These are phyloP conservation scores for Axea sp. DNA, from an alignment of 2,888 invertebrate species.

Conservation along the genomic window DNA sequence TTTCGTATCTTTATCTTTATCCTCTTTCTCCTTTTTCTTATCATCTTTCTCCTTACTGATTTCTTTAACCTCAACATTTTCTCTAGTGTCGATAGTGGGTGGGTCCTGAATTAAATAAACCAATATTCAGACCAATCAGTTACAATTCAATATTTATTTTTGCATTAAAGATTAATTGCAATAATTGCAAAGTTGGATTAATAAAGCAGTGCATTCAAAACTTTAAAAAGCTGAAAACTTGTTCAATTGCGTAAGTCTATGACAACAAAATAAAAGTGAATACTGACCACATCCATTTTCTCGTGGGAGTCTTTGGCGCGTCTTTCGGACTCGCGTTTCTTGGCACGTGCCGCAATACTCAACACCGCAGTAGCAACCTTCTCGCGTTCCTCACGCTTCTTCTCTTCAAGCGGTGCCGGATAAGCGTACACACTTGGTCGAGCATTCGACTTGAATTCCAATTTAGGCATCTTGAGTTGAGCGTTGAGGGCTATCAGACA, in stretches of 20 bases:
- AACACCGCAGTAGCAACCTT: slow-evolving; percentile 98
- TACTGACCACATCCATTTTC: slow-evolving; percentile 93
- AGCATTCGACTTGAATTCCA: slow-evolving; percentile 95
- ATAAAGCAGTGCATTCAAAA: too few relatives aligned
- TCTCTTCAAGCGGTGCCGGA: slow-evolving; percentile 97
- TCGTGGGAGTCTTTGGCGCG: slow-evolving; percentile 82
- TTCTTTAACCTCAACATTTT: slow-evolving; percentile 72
- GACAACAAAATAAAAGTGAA: too few relatives aligned
- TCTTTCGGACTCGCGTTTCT: slow-evolving; percentile 89
- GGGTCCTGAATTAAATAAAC: slow-evolving; percentile 68
- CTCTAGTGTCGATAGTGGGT: slow-evolving; percentile 72
- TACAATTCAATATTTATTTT: too few relatives aligned
- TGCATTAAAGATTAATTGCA: slow-evolving; percentile 1
- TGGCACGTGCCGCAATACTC: slow-evolving; percentile 96
- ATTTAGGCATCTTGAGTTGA: slow-evolving; percentile 94
- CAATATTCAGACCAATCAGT: too few relatives aligned
- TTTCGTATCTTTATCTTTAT: slow-evolving; percentile 77
- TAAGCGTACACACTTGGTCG: slow-evolving; percentile 98
- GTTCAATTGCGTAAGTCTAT: too few relatives aligned
- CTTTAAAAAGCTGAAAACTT: too few relatives aligned
- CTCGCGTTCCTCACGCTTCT: slow-evolving; percentile 98
- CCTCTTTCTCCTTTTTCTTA: slow-evolving; percentile 80
- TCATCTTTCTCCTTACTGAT: slow-evolving; percentile 76
- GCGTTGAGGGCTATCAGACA: slow-evolving; percentile 96
- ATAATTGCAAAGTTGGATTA: too few relatives aligned